These are phyloP conservation scores for Neopelma chrysocephalum DNA, from an alignment of 2,797 vertebrate species.

Conservation along the genomic window DNA sequence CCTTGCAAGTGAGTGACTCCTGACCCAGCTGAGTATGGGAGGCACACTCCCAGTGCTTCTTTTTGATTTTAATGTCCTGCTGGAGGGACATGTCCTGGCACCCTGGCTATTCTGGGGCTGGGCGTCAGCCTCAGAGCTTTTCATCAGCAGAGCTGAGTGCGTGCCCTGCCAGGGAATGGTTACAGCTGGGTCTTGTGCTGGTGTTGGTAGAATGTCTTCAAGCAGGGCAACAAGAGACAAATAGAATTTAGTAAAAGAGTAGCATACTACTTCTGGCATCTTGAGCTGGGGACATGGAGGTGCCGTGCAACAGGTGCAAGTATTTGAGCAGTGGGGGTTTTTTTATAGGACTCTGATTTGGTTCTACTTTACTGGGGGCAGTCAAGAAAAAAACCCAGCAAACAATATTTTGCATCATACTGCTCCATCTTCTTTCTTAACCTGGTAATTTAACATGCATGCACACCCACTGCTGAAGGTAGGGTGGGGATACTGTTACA, in stretches of 20 bases:
- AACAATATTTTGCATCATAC: background rate
- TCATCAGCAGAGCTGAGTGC: background rate
- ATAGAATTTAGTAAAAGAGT: no score
- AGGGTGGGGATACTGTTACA: conserved; percentile 51
- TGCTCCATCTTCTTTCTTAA: background rate
- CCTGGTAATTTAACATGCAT: background rate
- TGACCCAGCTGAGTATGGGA: background rate
- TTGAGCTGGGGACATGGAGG: background rate
- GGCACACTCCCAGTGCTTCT: background rate
- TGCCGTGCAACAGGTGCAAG: background rate
- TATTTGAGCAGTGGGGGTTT: background rate
- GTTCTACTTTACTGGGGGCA: background rate
- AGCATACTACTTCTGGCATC: background rate
- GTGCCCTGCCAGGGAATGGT: background rate
- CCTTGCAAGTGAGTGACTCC: background rate
- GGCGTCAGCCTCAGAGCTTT: background rate
- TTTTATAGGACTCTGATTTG: background rate
- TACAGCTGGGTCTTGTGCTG: background rate
- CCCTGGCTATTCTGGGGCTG: background rate
- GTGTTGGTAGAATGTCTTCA: background rate
- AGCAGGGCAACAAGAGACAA: background rate
- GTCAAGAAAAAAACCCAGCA: background rate
- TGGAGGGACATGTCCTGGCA: background rate
- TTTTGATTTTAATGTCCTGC: background rate
- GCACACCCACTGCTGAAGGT: conserved; percentile 35